These are phyloP conservation scores for Sisyra terminalis DNA, from an alignment of 2,888 invertebrate species.

Conservation along the genomic window DNA sequence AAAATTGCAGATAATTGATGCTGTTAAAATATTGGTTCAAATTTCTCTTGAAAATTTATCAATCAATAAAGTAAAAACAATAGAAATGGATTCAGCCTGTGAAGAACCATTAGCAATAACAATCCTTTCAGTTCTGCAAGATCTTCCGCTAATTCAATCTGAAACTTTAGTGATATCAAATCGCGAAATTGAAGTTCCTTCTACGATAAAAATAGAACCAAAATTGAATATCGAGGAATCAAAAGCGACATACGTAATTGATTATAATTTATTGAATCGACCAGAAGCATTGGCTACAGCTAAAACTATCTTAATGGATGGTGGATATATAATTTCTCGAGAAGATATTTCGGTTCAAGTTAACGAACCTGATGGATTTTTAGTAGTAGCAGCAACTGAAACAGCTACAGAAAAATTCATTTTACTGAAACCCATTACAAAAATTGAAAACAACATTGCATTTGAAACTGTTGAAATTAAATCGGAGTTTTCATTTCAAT, in stretches of 20 bases:
- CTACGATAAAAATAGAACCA: no score
- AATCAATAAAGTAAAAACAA: constrained; percentile 39
- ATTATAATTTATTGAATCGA: constrained; percentile 28
- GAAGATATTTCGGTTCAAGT: constrained; percentile 33
- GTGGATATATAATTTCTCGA: constrained; percentile 41
- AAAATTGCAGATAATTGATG: constrained; percentile 12
- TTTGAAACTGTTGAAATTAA: constrained; percentile 30
- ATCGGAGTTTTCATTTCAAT: constrained; percentile 24
- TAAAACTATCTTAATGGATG: constrained; percentile 27
- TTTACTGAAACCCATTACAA: constrained; percentile 23
- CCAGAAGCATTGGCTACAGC: constrained; percentile 30
- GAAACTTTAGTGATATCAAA: constrained; percentile 40
- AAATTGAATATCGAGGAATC: constrained; percentile 24
- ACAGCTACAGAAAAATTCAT: constrained; percentile 35
- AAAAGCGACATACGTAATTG: constrained; percentile 17
- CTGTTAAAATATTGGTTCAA: constrained; percentile 46
- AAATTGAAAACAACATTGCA: constrained; percentile 28
- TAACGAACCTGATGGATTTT: constrained; percentile 27
- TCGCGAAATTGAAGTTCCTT: no score
- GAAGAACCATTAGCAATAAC: constrained; percentile 31
- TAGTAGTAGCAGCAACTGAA: constrained; percentile 31
- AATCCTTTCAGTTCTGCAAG: constrained; percentile 41
- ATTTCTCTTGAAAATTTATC: constrained; percentile 54
- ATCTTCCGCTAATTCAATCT: constrained; percentile 51
- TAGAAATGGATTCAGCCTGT: constrained; percentile 22